These are phyloP conservation scores for Trididemnum miniatum DNA, from an alignment of 23 tunicate genomes.

Conservation along the genomic window DNA sequence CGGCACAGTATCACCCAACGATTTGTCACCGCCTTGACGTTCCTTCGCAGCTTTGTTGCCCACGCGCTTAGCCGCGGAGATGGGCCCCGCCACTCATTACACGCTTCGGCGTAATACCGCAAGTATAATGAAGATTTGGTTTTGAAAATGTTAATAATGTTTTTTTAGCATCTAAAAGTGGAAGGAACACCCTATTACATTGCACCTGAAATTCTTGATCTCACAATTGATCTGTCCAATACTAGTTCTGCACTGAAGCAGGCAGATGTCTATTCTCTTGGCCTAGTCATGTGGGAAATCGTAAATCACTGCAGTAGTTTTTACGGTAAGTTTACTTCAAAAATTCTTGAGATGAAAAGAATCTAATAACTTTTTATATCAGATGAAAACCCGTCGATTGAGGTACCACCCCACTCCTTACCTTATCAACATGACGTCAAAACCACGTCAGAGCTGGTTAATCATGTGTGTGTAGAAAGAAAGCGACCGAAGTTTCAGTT, in stretches of 20 bases:
- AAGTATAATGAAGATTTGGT: too few relatives aligned
- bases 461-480: conserved; percentile 28
- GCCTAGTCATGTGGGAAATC: conserved; percentile 78
- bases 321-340: conserved; percentile 60
- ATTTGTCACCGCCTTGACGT: too few relatives aligned
- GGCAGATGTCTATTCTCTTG: conserved; percentile 76
- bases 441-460: conserved; percentile 14
- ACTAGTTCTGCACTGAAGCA: conserved; percentile 43
- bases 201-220: conserved; percentile 69
- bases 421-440: conserved; percentile 48
- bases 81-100: too few relatives aligned
- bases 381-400: too few relatives aligned
- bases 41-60: too few relatives aligned
- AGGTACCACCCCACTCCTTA: conserved; percentile 16
- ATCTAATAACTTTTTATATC: too few relatives aligned
- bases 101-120: too few relatives aligned
- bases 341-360: too few relatives aligned
- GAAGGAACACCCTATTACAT: conserved; percentile 64
- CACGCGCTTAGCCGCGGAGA: too few relatives aligned
- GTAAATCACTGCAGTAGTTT: conserved; percentile 43
- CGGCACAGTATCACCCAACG: too few relatives aligned
- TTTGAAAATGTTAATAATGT: not conserved
- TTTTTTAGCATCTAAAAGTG: conserved; percentile 20
- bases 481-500: conserved; percentile 16
- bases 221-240: conserved; percentile 34